Evolutionary conservation across 2,113 vertebrate genomes (phyloP).

Genomic region (Glaucomys volans): DNA sequence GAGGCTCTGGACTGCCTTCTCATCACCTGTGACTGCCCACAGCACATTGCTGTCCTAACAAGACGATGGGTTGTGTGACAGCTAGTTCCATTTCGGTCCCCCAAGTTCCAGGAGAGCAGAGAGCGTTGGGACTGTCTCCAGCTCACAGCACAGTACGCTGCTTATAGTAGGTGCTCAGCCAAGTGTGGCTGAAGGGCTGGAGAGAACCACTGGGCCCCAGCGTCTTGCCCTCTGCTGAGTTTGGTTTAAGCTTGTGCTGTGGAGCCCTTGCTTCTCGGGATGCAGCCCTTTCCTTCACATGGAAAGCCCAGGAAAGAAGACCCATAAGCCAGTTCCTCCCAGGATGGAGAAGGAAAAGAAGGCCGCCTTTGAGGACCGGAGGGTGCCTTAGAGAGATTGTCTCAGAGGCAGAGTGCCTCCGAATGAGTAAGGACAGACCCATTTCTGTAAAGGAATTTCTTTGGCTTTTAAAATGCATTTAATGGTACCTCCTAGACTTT

Average conservation of each 20-base stretch:
- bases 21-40: no score
- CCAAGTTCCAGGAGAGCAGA: background rate
- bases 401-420: background rate
- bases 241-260: background rate
- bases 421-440: background rate
- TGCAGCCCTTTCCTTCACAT: background rate
- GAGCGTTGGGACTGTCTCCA: background rate
- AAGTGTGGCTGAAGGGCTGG: background rate
- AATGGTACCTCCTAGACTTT: background rate
- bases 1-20: no score
- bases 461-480: slow-evolving; percentile 32
- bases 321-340: background rate
- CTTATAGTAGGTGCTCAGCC: background rate
- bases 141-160: background rate
- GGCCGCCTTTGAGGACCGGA: background rate
- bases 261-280: background rate
- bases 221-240: background rate
- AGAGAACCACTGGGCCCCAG: background rate
- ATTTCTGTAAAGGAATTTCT: slow-evolving; percentile 19
- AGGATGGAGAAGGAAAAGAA: background rate
- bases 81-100: background rate
- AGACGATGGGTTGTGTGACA: background rate
- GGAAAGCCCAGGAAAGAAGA: slow-evolving; percentile 16
- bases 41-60: background rate
- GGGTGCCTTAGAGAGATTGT: background rate